A percentile compares a stretch with the other conserved stretches of the same genome.
These are phyloP conservation scores for Holothuria glaberrima DNA, from an alignment of 35 echinoderm and acorn worm genomes.

Conservation along the genomic window DNA sequence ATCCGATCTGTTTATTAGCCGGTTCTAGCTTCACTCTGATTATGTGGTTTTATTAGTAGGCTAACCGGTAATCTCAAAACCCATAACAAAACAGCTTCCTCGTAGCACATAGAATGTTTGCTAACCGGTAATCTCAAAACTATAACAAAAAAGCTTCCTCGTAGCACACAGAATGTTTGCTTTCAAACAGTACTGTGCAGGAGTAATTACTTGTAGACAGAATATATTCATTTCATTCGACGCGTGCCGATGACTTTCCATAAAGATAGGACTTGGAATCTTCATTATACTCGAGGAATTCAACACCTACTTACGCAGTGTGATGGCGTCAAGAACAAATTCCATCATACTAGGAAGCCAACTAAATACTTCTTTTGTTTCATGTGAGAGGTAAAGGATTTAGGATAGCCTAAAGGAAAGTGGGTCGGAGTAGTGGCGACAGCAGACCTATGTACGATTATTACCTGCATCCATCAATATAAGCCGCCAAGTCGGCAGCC, in stretches of 20 bases:
- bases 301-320: conserved; percentile 44
- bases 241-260: background rate
- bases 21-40: too few species aligned
- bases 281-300: background rate
- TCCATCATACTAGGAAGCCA: conserved; percentile 37
- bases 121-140: too few species aligned
- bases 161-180: too few species aligned
- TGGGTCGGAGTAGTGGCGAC: conserved; percentile 25
- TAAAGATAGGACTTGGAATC: background rate
- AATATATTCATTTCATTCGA: too few species aligned
- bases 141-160: too few species aligned
- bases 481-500: background rate
- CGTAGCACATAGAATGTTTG: too few species aligned
- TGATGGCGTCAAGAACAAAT: conserved; percentile 54
- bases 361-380: conserved; percentile 58
- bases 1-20: too few species aligned
- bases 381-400: conserved; percentile 17
- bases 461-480: background rate
- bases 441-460: background rate
- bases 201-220: too few species aligned
- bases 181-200: too few species aligned
- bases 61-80: too few species aligned
- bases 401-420: background rate
- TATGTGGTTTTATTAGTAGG: too few species aligned
- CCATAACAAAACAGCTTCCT: too few species aligned